A percentile compares a stretch with the other conserved stretches of the same genome.
Conservation (phyloP, 2,113 vertebrate species). For the zebrafish (Danio rerio) region DNA sequence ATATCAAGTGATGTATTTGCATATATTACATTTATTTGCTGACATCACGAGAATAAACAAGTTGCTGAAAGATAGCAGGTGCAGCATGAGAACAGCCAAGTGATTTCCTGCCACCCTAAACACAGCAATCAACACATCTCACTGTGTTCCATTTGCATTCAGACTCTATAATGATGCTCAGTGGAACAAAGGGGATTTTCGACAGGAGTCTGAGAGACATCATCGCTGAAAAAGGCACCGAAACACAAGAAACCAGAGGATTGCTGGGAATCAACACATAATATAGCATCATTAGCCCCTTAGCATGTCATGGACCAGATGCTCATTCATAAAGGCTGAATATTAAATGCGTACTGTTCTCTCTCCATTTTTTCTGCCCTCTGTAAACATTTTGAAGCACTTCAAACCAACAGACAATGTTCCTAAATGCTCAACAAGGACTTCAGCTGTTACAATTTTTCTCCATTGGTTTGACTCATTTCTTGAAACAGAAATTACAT, state of each 20-base stretch:
- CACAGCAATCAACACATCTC: slow-evolving; percentile 33
- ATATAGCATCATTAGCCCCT: slow-evolving; percentile 48
- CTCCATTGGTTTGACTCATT: too few relatives aligned
- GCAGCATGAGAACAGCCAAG: slow-evolving; percentile 18
- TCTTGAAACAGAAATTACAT: too few relatives aligned
- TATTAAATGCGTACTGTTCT: slow-evolving; percentile 34
- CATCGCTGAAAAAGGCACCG: slow-evolving; percentile 21
- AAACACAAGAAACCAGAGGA: slow-evolving; percentile 23
- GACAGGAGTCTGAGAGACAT: slow-evolving; percentile 21
- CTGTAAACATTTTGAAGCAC: background rate
- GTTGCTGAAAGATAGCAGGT: slow-evolving; percentile 22
- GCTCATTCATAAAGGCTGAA: slow-evolving; percentile 23
- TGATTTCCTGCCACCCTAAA: slow-evolving; percentile 12
- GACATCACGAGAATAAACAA: slow-evolving; percentile 16
- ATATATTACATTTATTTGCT: slow-evolving; percentile 13
- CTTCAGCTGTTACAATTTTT: background rate
- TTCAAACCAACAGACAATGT: slow-evolving; percentile 8
- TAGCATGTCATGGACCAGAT: slow-evolving; percentile 40
- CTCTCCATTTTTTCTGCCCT: background rate
- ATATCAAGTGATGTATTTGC: background rate
- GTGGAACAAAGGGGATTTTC: slow-evolving; percentile 9
- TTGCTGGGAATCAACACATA: slow-evolving; percentile 28
- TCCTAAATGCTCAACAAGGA: background rate
- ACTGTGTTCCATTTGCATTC: slow-evolving; percentile 11
- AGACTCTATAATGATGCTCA: slow-evolving; percentile 9